Conservation (phyloP, 2,113 vertebrate genomes). For the Aspidoscelis tigris region DNA sequence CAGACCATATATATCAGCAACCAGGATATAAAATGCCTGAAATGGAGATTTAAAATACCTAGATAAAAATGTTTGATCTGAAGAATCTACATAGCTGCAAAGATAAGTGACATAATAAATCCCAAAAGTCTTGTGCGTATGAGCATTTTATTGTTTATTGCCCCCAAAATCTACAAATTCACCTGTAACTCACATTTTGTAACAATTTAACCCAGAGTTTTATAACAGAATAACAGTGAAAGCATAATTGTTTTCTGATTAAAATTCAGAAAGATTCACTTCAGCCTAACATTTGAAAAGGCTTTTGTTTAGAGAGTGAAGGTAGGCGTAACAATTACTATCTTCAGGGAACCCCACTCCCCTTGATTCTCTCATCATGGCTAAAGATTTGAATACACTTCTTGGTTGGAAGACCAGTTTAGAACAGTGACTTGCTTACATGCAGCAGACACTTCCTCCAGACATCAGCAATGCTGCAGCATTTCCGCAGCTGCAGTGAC, state of each 20-base stretch:
- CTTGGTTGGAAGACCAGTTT: neutral
- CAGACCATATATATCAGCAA: too few relatives aligned
- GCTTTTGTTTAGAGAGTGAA: neutral
- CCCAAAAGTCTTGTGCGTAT: constrained; percentile 12
- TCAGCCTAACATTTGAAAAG: neutral
- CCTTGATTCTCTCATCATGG: neutral
- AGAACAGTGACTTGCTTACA: neutral
- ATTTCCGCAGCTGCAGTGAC: neutral
- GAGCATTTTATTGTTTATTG: neutral
- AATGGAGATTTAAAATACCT: neutral
- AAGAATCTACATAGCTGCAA: neutral
- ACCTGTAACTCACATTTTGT: neutral
- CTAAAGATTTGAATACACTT: neutral
- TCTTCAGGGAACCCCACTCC: too few relatives aligned
- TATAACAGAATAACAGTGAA: neutral
- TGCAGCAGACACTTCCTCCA: neutral
- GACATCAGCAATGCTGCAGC: neutral
- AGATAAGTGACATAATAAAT: accelerated
- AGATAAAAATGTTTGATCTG: neutral
- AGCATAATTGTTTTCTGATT: neutral
- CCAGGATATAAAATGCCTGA: neutral
- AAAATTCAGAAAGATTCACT: neutral
- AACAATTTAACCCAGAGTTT: accelerated
- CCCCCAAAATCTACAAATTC: neutral
- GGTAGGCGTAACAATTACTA: neutral